Conservation (phyloP, 2,113 vertebrate species). For the Heterocephalus glaber region DNA sequence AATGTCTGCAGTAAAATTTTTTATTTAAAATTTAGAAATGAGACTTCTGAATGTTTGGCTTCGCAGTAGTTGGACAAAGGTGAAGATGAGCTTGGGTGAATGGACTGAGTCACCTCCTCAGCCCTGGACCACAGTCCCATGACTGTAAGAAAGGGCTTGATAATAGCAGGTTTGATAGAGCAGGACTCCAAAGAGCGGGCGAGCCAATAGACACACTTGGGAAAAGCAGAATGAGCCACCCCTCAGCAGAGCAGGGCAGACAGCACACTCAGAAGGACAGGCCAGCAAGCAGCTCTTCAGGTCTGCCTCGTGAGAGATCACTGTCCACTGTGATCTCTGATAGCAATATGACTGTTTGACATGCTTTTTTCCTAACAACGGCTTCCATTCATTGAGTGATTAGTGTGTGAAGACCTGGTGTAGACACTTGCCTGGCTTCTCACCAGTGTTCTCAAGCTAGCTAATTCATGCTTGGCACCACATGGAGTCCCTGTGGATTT, state of each 20-base stretch:
- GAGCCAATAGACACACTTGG: not conserved
- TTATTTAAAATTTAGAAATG: not conserved
- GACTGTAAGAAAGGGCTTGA: not conserved
- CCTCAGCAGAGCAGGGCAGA: not conserved
- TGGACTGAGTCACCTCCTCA: constrained; percentile 12
- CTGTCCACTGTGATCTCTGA: not conserved
- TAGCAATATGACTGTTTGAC: not conserved
- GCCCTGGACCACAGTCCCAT: not conserved
- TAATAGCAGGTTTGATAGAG: constrained; percentile 15
- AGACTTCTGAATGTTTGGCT: not conserved
- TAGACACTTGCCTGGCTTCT: not conserved
- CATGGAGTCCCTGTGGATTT: not conserved
- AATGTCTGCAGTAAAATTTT: not conserved
- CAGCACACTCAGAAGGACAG: too few relatives aligned
- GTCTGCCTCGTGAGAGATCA: not conserved
- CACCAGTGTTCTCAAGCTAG: not conserved
- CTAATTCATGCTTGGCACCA: not conserved
- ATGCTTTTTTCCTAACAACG: not conserved
- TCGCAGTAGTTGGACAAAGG: not conserved
- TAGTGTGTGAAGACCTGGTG: not conserved
- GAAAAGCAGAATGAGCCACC: not conserved
- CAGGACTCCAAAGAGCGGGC: not conserved
- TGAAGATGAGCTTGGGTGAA: not conserved
- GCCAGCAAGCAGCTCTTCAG: not conserved
- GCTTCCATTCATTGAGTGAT: not conserved